phyloP scores from a whole-genome alignment of 30 jellyfish, hydroid and myxozoan genomes.

The Sanderia malayensis region DNA sequence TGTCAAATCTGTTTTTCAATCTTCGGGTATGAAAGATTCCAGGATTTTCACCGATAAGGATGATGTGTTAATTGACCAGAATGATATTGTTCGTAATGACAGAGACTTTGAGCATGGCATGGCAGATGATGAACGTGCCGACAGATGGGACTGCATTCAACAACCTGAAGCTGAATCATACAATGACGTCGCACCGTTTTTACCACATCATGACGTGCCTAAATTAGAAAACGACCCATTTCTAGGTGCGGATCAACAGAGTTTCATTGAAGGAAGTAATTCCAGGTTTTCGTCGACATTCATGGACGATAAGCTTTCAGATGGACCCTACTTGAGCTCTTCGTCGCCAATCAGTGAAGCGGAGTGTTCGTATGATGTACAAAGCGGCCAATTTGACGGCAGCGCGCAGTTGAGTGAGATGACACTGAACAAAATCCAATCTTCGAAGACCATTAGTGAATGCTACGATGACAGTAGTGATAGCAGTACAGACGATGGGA shows the following conservation, averaged over 20 bases:
- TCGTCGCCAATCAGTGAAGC: conserved; percentile 38
- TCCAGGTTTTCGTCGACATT: neutral
- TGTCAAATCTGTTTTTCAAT: too few relatives aligned
- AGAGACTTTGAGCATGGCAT: too few relatives aligned
- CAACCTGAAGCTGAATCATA: too few relatives aligned
- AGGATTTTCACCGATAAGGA: too few relatives aligned
- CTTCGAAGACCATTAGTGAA: conserved; percentile 31
- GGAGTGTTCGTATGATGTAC: conserved; percentile 18
- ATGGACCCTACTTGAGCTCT: neutral
- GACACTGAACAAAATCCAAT: neutral
- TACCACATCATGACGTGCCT: neutral
- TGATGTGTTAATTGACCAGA: too few relatives aligned
- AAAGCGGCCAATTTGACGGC: conserved; percentile 23
- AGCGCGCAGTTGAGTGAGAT: conserved; percentile 17
- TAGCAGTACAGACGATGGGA: conserved; percentile 38
- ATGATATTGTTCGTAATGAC: too few relatives aligned
- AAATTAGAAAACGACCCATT: neutral
- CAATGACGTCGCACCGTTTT: too few relatives aligned
- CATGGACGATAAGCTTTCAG: neutral
- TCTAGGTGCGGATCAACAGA: neutral
- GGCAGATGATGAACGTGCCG: too few relatives aligned
- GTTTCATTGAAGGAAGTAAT: neutral
- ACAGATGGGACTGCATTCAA: too few relatives aligned
- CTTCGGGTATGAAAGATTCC: too few relatives aligned
- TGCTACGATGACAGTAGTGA: conserved; percentile 45